Evolutionary conservation across 2,888 invertebrate species (phyloP).

Genomic region (Pammene aurita): DNA sequence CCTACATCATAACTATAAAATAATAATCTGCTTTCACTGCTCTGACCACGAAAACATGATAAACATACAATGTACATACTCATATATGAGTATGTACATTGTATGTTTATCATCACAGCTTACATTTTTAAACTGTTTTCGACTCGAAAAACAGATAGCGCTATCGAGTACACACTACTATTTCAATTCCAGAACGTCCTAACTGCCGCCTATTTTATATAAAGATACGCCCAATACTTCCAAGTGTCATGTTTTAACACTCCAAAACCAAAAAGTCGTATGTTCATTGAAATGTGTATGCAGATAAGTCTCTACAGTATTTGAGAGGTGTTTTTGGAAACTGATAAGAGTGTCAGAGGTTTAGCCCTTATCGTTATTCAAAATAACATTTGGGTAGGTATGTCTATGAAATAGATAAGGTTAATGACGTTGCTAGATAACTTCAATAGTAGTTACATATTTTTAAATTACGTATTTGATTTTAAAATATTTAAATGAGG

Average conservation of each 20-base stretch:
- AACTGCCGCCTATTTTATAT: neutral
- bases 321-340: slow-evolving; percentile 18
- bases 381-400: slow-evolving; percentile 24
- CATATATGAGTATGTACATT: neutral
- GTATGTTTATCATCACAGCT: slow-evolving; percentile 10
- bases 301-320: neutral
- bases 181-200: neutral
- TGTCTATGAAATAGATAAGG: slow-evolving; percentile 28
- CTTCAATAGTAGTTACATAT: neutral
- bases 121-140: slow-evolving; percentile 26
- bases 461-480: neutral
- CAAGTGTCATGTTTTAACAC: neutral
- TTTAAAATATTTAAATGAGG: neutral
- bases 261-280: neutral
- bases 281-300: neutral
- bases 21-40: neutral
- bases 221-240: neutral
- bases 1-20: too few relatives aligned
- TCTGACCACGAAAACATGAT: neutral
- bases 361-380: slow-evolving; percentile 30
- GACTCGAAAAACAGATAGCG: slow-evolving; percentile 28
- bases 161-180: slow-evolving; percentile 2
- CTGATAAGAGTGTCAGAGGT: slow-evolving; percentile 30
- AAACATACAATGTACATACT: neutral
- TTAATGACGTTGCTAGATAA: slow-evolving; percentile 19